phyloP scores from a whole-genome alignment of 2,888 invertebrate species.

The Leucophora obtusa region DNA sequence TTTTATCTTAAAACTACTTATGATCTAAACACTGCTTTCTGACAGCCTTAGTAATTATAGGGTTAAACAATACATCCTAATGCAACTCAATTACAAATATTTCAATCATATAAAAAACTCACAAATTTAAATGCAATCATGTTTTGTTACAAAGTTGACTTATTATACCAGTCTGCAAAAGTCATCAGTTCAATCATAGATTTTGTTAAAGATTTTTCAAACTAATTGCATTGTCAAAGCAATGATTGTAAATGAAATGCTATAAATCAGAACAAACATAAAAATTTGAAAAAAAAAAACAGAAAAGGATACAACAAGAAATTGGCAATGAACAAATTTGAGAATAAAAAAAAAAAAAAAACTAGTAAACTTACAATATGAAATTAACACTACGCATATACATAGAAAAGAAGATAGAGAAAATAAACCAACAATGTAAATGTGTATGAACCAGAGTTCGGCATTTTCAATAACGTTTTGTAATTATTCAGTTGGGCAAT shows the following conservation, averaged over 20 bases:
- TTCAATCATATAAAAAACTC: slow-evolving; percentile 16
- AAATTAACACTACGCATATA: slow-evolving; percentile 16
- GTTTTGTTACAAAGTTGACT: slow-evolving; percentile 23
- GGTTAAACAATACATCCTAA: neutral
- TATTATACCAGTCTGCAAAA: slow-evolving; percentile 25
- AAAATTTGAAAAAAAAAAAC: slow-evolving; percentile 13
- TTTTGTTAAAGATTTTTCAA: slow-evolving; percentile 16
- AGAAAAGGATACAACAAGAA: neutral
- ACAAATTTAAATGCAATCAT: slow-evolving; percentile 31
- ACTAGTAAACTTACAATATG: neutral
- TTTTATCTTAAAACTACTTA: too few relatives aligned
- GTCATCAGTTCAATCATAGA: slow-evolving; percentile 22
- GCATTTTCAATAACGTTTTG: too few relatives aligned
- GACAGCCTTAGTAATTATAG: too few relatives aligned
- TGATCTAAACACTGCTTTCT: too few relatives aligned
- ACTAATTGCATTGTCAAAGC: slow-evolving; percentile 54
- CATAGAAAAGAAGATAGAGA: neutral
- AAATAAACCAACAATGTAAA: neutral
- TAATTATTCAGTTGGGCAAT: too few relatives aligned
- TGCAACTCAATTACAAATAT: slow-evolving; percentile 7
- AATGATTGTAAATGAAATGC: slow-evolving; percentile 48
- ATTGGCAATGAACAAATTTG: slow-evolving; percentile 18
- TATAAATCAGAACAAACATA: slow-evolving; percentile 38
- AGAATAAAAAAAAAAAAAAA: too few relatives aligned
- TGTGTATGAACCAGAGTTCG: too few relatives aligned